These are phyloP conservation scores for Porites lobata DNA, from an alignment of 92 coral and sea anemone genomes.

Conservation along the genomic window DNA sequence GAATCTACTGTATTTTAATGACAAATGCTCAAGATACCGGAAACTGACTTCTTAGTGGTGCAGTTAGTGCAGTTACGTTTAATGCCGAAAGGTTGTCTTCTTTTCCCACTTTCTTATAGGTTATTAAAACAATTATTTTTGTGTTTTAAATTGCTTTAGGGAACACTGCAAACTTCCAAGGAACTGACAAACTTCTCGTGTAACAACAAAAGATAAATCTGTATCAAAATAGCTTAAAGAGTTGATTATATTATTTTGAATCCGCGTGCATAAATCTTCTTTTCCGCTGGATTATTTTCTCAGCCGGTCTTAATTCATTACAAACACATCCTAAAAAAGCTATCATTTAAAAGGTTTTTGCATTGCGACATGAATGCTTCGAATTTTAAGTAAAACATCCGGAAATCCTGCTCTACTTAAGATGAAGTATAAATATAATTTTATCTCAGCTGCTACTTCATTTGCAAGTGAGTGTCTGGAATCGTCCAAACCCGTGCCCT, in stretches of 20 bases:
- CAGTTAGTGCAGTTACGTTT: neutral
- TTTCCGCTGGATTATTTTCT: neutral
- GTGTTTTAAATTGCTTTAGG: neutral
- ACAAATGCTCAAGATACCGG: neutral
- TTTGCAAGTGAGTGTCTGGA: neutral
- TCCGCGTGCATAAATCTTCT: constrained; percentile 34
- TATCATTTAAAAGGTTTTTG: neutral
- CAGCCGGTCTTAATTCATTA: constrained; percentile 21
- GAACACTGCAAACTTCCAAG: neutral
- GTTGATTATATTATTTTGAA: neutral
- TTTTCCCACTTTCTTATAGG: neutral
- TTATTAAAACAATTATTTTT: neutral
- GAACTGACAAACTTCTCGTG: neutral
- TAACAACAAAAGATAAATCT: neutral
- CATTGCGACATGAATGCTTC: constrained; percentile 15
- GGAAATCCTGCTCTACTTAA: constrained; percentile 27
- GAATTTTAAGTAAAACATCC: constrained; percentile 24
- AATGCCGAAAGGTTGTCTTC: neutral
- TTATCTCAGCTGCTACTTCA: neutral
- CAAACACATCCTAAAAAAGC: neutral
- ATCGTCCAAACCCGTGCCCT: neutral
- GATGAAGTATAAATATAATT: constrained; percentile 13
- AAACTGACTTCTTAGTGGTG: neutral
- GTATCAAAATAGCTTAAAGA: neutral
- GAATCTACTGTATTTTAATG: neutral